Evolutionary conservation across 2,797 vertebrate genomes (phyloP), one percentile per base, ranked within the genome.

Genomic region (Anniella stebbinsi): DNA sequence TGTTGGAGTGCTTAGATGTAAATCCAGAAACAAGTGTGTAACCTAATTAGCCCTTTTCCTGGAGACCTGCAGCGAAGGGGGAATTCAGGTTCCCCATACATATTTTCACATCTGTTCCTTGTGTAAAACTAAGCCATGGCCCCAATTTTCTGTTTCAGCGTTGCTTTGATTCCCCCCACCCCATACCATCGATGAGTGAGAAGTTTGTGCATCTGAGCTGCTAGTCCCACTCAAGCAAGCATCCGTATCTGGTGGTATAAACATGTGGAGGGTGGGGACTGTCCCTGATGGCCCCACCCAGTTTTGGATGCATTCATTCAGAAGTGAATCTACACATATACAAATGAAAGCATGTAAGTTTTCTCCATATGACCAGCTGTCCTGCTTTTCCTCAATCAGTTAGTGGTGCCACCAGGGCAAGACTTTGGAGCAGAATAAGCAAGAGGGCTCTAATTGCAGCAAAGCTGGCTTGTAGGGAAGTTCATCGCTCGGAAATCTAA

Each of bases 21-120:
- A 91, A 60, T 60, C 70, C 67, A 41, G 45, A 83, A 76, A 30
- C 33, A 89, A 89, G 51, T 54, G 25, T 76, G 45, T 36, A 82
- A 11, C 5, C 70, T 2, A 51, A 21, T 80, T 92, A 36, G 18
- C 3, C 2, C 3, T 87, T 86, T 89, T 86, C 60, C 1, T 48
- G 1, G 1, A 77, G 1, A 77, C 84, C 66, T 30, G 80, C 0
- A 0, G 13, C 17, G 75, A 67, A 87, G 28, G 60, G 73, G 51
- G 28, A 41, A 9, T 41, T 67, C 54, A 45, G 38, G 21, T 1
- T 38, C 23, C 41, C 23, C 8, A 38, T 18, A 51, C 4, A 33
- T 60, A 48, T n/a, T 21, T 73, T 73, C 33, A 48, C 25, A 66
- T 12, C 10, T 81, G 33, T 75, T 81, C 41, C 45, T 90, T 89